phyloP scores from a whole-genome alignment of 2,113 vertebrate species.

The Chroicocephalus ridibundus region DNA sequence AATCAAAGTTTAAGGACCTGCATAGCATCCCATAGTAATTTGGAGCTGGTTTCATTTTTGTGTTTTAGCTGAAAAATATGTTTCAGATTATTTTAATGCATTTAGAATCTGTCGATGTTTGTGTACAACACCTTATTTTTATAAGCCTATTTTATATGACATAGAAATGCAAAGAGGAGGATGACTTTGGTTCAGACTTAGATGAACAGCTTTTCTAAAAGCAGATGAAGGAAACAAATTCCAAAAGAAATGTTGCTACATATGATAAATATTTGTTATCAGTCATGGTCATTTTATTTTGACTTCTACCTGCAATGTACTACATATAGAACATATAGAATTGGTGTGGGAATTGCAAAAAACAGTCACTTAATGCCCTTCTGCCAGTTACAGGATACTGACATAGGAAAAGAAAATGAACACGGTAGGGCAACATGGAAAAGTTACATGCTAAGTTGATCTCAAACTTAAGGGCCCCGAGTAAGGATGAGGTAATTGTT shows the following conservation, averaged over 20 bases:
- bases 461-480: not conserved
- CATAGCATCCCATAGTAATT: not conserved
- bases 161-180: not conserved
- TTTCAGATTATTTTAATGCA: not conserved
- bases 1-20: not conserved
- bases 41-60: not conserved
- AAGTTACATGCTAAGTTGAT: not conserved
- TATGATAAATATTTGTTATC: not conserved
- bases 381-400: not conserved
- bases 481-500: not conserved
- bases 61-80: not conserved
- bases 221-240: not conserved
- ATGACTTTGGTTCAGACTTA: not conserved
- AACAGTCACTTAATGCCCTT: not conserved
- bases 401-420: not conserved
- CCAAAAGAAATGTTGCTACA: not conserved
- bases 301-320: not conserved
- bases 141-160: not conserved
- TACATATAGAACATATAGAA: not conserved
- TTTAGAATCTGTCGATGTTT: not conserved
- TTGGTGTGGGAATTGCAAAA: not conserved
- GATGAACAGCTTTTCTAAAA: not conserved
- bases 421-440: not conserved
- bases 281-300: not conserved
- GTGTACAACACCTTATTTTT: not conserved